phyloP scores from a whole-genome alignment of 64 coral and sea anemone genomes.

The Acropora tenuis region DNA sequence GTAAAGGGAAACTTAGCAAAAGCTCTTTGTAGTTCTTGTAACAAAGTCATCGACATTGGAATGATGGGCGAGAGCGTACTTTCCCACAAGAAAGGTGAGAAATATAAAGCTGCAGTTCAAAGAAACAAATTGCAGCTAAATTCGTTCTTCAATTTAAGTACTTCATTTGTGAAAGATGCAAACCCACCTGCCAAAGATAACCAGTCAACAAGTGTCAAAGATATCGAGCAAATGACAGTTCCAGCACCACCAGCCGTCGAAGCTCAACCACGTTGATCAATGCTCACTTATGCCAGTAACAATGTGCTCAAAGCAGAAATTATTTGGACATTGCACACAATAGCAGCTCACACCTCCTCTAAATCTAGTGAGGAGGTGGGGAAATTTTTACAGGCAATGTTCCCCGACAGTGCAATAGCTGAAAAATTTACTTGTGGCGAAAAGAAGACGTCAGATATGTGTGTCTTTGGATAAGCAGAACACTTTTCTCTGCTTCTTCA shows the following conservation, averaged over 20 bases:
- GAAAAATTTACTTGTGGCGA: background rate
- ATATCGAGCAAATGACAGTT: background rate
- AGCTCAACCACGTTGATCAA: background rate
- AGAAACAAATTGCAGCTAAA: background rate
- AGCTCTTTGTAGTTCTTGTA: slow-evolving; percentile 53
- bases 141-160: background rate
- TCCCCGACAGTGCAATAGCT: slow-evolving; percentile 12
- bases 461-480: slow-evolving; percentile 5
- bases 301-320: slow-evolving; percentile 14
- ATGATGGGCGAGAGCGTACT: slow-evolving; percentile 44
- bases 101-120: slow-evolving; percentile 35
- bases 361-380: slow-evolving; percentile 10
- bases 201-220: background rate
- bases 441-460: slow-evolving; percentile 6
- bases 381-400: slow-evolving; percentile 20
- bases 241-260: background rate
- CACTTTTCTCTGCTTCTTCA: slow-evolving; percentile 1
- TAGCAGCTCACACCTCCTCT: slow-evolving; percentile 1
- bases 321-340: slow-evolving; percentile 13
- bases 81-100: slow-evolving; percentile 52
- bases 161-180: background rate
- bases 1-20: slow-evolving; percentile 21
- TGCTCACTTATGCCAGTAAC: background rate
- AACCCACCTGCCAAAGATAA: background rate
- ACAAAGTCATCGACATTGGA: slow-evolving; percentile 72